These are phyloP conservation scores for Tamandua tetradactyla DNA, from an alignment of 2,797 vertebrate genomes.

Conservation along the genomic window DNA sequence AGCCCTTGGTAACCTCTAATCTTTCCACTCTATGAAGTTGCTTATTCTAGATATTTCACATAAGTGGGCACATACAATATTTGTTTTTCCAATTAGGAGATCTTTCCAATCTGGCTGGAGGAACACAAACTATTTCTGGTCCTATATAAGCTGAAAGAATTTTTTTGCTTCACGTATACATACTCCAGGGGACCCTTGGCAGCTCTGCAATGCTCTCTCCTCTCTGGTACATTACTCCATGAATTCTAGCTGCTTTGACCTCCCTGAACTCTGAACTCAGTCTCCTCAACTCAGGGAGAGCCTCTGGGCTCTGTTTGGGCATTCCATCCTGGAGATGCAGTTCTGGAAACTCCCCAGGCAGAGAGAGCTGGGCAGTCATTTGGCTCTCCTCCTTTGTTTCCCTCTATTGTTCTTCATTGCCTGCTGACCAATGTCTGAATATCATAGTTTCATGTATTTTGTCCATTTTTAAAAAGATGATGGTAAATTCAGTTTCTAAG, in stretches of 20 bases:
- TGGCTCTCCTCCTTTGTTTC: fast-evolving
- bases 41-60: no score
- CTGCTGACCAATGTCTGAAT: background rate
- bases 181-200: no score
- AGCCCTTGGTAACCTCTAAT: no score
- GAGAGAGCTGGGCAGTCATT: background rate
- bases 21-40: no score
- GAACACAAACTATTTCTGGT: background rate
- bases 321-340: background rate
- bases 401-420: background rate
- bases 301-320: background rate
- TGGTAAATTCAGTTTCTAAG: background rate
- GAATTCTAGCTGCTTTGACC: no score
- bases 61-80: no score
- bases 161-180: background rate
- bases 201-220: background rate
- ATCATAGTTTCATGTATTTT: background rate
- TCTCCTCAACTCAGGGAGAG: background rate
- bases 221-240: background rate
- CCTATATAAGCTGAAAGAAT: background rate
- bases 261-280: background rate
- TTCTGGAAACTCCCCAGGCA: background rate
- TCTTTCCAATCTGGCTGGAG: background rate
- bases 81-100: no score
- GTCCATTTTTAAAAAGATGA: background rate